Base-by-base conservation (phyloP, 2,888 invertebrate genomes). In the Bedellia somnulentella region DNA sequence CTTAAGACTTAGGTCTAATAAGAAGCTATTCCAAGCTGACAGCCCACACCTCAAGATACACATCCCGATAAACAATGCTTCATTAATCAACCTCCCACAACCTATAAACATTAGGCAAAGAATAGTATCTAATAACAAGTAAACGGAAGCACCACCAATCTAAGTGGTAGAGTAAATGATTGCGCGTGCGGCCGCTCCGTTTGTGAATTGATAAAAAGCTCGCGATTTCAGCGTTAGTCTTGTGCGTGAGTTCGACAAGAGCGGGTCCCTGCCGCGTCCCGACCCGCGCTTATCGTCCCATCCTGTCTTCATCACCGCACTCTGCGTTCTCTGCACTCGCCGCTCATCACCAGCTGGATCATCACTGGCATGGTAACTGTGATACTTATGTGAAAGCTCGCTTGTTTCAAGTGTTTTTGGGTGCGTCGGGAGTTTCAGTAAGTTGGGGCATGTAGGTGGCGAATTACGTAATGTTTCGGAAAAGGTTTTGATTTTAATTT, bases 331-430 rank as follows among this genome's bases (percentile, higher is more conserved):
- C 50, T 48, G 50, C 47, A 48, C 47, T 46, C 49, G 46, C 46
- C 42, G 35, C 30, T 51, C 44, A n/a, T n/a, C 17, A 5, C 17
- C 17, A 14, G 15, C 15, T 47, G 47, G 47, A 51, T 52, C 60
- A 18, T 5, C 61, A 52, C 62, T 70, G 70, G 64, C 64, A 73
- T 73, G 73, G 68, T 73, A 68, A 71, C 48, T 52, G n/a, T n/a
- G n/a, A n/a, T n/a, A n/a, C n/a, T n/a, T n/a, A n/a, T n/a, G n/a
- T n/a, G n/a, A n/a, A n/a, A n/a, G n/a, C n/a, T n/a, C n/a, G n/a
- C 58, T 57, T 52, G 48, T 45, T 31, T 41, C 48, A 45, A 49
- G 46, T 55, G 57, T 51, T 47, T 51, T 57, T 48, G 58, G 47
- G 46, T 46, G 50, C 45, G 46, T 41, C 47, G 49, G 54, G 57